Evolutionary conservation across 2,113 vertebrate species (phyloP), one percentile per base, ranked within the genome.

Genomic region (Bungarus multicinctus): DNA sequence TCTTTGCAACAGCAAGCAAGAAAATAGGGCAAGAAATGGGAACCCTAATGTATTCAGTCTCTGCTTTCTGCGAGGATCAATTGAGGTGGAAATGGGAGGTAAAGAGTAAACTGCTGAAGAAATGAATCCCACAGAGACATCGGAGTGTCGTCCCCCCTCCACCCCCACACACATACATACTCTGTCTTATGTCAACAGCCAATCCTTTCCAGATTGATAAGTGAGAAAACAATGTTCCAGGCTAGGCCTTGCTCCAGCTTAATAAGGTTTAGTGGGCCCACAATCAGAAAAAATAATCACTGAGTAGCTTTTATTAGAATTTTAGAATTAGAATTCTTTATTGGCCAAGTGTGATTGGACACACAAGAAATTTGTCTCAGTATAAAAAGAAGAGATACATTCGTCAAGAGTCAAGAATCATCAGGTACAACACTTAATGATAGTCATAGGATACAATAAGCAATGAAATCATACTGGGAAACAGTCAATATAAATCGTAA

Each of bases 111-210:
- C 50, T 30, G 47, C 86, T 53, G 47, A 87, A 87, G 86, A 87
- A 27, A 47, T 87, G 45, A 87, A 87, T 87, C 86, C 86, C 1
- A 0, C 47, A 16, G 45, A 87, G 86, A 53, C 43, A 27, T 27
- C 6, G 2, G 86, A 8, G 0, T n/a, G n/a, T n/a, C n/a, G n/a
- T n/a, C 0, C 0, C 1, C 74, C 16, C n/a, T 7, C 2, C 3
- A 2, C 5, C 64, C 12, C 30, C 23, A 58, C 57, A 12, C 11
- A 55, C 14, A 1, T 14, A 20, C 54, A 55, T 5, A n/a, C 60
- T n/a, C 30, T 69, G 16, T 43, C n/a, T 30, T 50, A 14, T 87
- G 86, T 87, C 86, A 87, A 87, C 27, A 52, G 27, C 5, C 86
- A 87, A 47, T 50, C 25, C 86, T 87, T 47, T 52, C 50, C 86